A percentile compares a stretch with the other conserved stretches of the same genome.
phyloP scores from a whole-genome alignment of 2,888 invertebrate species.

The Pammene aurita region DNA sequence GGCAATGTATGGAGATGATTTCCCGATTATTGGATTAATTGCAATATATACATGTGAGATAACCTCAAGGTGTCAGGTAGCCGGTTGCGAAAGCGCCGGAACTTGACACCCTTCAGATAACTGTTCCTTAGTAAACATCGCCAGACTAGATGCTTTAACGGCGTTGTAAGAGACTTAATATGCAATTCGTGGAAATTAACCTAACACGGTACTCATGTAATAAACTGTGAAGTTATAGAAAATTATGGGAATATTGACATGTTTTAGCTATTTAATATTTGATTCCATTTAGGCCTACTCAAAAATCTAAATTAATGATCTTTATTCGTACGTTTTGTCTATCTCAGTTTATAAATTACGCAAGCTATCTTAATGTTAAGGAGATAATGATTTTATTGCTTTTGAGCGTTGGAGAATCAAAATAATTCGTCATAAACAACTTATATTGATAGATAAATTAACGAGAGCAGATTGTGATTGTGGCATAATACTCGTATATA shows the following conservation, averaged over 20 bases:
- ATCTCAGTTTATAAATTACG: constrained; percentile 31
- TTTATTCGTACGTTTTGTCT: constrained; percentile 10
- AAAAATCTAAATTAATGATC: constrained; percentile 17
- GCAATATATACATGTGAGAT: no score
- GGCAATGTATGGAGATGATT: no score
- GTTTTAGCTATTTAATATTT: background rate
- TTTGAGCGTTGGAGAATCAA: constrained; percentile 8
- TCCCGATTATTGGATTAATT: no score
- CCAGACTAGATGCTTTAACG: no score
- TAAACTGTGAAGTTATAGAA: background rate
- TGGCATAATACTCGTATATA: background rate
- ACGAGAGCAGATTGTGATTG: background rate
- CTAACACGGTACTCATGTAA: no score
- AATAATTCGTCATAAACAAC: constrained; percentile 25
- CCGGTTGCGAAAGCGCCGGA: no score
- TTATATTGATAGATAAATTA: background rate
- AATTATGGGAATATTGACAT: background rate
- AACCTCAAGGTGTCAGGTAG: no score
- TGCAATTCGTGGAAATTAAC: no score
- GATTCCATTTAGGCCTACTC: background rate
- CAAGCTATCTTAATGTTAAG: constrained; percentile 36
- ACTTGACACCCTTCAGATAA: no score
- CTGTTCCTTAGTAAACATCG: no score
- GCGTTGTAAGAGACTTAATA: no score
- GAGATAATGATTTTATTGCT: constrained; percentile 36